A percentile compares a stretch with the other conserved stretches of the same genome.
Conservation (phyloP, 2,797 vertebrate genomes). For the Heteromormyrus szaboi region DNA sequence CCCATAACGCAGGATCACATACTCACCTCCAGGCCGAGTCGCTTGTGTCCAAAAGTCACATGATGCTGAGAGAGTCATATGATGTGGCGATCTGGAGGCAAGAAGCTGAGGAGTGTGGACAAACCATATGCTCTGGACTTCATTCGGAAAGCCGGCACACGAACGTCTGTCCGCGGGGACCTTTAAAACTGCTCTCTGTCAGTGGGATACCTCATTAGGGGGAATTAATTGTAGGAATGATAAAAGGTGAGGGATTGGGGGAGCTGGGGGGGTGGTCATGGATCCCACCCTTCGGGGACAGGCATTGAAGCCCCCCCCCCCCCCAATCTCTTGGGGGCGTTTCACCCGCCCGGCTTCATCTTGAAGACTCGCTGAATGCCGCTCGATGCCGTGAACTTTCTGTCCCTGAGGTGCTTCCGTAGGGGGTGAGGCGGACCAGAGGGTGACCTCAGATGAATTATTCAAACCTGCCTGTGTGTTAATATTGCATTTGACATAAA, state of each 20-base stretch:
- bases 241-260: constrained; percentile 16
- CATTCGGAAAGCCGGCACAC: constrained; percentile 57
- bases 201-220: constrained; percentile 21
- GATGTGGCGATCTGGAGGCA: not conserved
- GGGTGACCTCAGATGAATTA: constrained; percentile 36
- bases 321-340: constrained; percentile 66
- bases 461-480: constrained; percentile 30
- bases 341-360: constrained; percentile 58
- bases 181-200: constrained; percentile 14
- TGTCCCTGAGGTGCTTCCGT: not conserved
- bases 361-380: constrained; percentile 62
- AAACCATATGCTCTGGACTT: constrained; percentile 55
- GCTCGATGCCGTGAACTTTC: constrained; percentile 72
- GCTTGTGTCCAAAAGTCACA: not conserved
- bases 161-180: constrained; percentile 35
- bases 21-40: not conserved
- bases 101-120: constrained; percentile 19
- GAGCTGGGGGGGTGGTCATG: constrained; percentile 24
- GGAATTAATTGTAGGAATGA: constrained; percentile 17
- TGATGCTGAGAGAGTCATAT: not conserved
- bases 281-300: constrained; percentile 72
- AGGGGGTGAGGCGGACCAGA: not conserved
- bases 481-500: not conserved
- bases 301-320: constrained; percentile 59
- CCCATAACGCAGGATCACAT: not conserved